A percentile compares a stretch with the other conserved stretches of the same genome.
Conservation (phyloP, 2,888 invertebrate genomes). For the Erebia ligea region DNA sequence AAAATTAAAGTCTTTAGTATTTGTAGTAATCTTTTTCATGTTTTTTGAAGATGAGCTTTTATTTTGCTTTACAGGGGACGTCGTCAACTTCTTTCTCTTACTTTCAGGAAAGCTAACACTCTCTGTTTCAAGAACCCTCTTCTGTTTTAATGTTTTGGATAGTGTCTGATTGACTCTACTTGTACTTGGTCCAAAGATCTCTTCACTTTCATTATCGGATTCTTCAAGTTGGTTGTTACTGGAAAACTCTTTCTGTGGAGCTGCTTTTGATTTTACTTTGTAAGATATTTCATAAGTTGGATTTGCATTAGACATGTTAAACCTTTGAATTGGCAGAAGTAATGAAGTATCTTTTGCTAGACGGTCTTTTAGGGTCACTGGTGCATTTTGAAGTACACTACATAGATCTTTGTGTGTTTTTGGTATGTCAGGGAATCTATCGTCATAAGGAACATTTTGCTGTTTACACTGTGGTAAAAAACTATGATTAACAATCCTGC, state of each 20-base stretch:
- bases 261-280: constrained; percentile 17
- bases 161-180: constrained; percentile 24
- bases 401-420: background rate
- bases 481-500: constrained; percentile 31
- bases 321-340: constrained; percentile 64
- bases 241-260: constrained; percentile 7
- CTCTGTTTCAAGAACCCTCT: constrained; percentile 31
- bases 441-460: constrained; percentile 31
- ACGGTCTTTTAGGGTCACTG: constrained; percentile 54
- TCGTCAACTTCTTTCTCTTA: constrained; percentile 31
- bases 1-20: constrained; percentile 35
- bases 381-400: constrained; percentile 22
- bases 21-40: constrained; percentile 10
- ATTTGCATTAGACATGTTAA: constrained; percentile 50
- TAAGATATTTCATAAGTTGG: constrained; percentile 10
- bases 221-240: constrained; percentile 15
- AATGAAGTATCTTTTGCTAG: constrained; percentile 54
- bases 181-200: constrained; percentile 37
- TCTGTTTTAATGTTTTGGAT: constrained; percentile 14
- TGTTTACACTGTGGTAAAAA: constrained; percentile 19
- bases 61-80: constrained; percentile 17
- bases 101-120: constrained; percentile 23
- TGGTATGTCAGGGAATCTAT: constrained; percentile 14
- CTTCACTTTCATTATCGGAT: constrained; percentile 31
- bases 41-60: constrained; percentile 8